Base-by-base conservation (phyloP, 2,888 invertebrate genomes). In the Lathronympha strigana region DNA sequence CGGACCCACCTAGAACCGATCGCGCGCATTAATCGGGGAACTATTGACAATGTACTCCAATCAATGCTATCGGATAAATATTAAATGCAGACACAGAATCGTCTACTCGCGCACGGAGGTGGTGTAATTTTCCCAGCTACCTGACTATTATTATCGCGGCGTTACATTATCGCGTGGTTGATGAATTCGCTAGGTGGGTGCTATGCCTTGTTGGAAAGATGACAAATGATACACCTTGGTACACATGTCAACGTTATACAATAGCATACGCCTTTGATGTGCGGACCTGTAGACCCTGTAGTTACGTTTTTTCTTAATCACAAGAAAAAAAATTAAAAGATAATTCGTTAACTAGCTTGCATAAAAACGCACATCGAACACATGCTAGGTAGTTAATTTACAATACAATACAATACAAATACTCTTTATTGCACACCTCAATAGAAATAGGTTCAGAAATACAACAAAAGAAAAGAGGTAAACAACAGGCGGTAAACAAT, bases 21-120 rank as follows among this genome's bases (percentile, higher is more conserved):
- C 82, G 80, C 82, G 78, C 76, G 78, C 83, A 83, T 84, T 87
- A 83, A 90, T 89, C 86, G 84, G 79, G 77, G 77, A 82, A 82
- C 84, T 84, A 86, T 85, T 86, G 82, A 80, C 81, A 80, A 79
- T 81, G 78, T 79, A 79, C 80, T 80, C 81, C 82, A 88, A 87
- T 86, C 85, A 86, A 87, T 82, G 81, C 73, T 71, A 60, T 64
- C 60, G 54, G 63, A 67, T 67, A 67, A 67, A 67, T 67, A 64
- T 67, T 64, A 64, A 67, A 63, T 40, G 66, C 66, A 61, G 66
- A 66, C 66, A 61, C 66, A 38, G 60, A 49, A 55, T 63, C 53
- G 64, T 45, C 64, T 47, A 47, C 40, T 49, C 19, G 64, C 31
- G 9, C 40, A 51, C 51, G 43, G 58, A 58, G 63, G 50, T 51